Conservation (phyloP, 1,140 invertebrate species). For the Aphelinus atriplicis region DNA sequence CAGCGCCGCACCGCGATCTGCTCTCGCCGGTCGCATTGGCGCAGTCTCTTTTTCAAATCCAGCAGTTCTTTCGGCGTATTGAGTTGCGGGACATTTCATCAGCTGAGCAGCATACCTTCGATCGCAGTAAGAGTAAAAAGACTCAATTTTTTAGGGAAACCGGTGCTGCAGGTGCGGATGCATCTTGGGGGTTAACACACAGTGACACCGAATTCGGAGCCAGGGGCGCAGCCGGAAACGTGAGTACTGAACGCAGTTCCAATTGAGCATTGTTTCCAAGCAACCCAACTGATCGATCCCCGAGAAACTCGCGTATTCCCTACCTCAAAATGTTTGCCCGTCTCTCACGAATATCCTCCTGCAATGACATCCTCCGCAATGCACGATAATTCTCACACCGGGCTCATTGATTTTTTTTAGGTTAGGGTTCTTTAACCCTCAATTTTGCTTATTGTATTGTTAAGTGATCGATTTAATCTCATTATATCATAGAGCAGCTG, state of each 20-base stretch:
- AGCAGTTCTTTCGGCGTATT: neutral
- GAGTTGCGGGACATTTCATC: too few species aligned
- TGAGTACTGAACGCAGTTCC: conserved; percentile 34
- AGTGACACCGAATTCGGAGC: neutral
- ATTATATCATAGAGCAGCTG: too few species aligned
- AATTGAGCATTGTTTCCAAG: conserved; percentile 38
- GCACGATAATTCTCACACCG: too few species aligned
- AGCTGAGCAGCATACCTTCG: too few species aligned
- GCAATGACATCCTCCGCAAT: too few species aligned
- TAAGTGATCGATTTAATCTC: too few species aligned
- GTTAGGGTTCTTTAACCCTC: conserved; percentile 19
- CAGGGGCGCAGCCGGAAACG: conserved; percentile 11
- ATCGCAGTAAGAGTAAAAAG: too few species aligned
- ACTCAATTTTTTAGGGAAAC: too few species aligned
- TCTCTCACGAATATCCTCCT: too few species aligned
- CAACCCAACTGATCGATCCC: conserved; percentile 34
- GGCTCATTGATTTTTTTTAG: conserved; percentile 17
- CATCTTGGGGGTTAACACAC: neutral
- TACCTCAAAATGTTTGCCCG: neutral
- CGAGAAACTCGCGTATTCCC: neutral
- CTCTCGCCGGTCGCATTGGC: too few species aligned
- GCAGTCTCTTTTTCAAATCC: conserved; percentile 1
- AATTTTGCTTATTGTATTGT: too few species aligned
- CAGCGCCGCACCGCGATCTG: too few species aligned
- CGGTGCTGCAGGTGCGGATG: neutral